phyloP scores from a whole-genome alignment of 2,888 invertebrate species.

The Dioctria rufipes region DNA sequence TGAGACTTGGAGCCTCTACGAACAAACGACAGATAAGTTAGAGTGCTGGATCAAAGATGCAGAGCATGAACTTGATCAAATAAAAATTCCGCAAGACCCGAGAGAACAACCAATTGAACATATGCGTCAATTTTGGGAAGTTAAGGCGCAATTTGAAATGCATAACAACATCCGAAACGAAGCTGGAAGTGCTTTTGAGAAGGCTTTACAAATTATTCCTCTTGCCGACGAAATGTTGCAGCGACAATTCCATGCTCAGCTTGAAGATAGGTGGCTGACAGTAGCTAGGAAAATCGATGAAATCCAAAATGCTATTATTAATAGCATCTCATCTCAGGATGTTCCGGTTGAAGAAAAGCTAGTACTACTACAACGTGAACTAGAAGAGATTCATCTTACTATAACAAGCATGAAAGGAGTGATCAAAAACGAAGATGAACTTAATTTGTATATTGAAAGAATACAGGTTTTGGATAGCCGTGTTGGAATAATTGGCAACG shows the following conservation, averaged over 20 bases:
- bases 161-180: constrained; percentile 84
- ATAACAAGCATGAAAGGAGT: constrained; percentile 83
- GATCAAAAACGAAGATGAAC: constrained; percentile 86
- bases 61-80: constrained; percentile 79
- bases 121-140: constrained; percentile 89
- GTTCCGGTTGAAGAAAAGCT: constrained; percentile 84
- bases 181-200: constrained; percentile 81
- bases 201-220: constrained; percentile 83
- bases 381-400: constrained; percentile 80
- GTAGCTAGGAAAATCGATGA: constrained; percentile 77
- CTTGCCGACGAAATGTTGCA: constrained; percentile 89
- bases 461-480: constrained; percentile 83
- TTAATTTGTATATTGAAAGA: constrained; percentile 85
- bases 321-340: constrained; percentile 81
- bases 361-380: constrained; percentile 81
- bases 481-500: constrained; percentile 85
- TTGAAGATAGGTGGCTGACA: constrained; percentile 83
- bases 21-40: constrained; percentile 80
- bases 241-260: constrained; percentile 82
- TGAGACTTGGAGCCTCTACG: constrained; percentile 85
- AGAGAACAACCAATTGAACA: constrained; percentile 78
- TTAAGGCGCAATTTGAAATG: constrained; percentile 89
- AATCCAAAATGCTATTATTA: constrained; percentile 79
- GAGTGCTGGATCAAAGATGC: constrained; percentile 84
- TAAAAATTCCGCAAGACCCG: constrained; percentile 77